Evolutionary conservation across 2,797 vertebrate genomes (phyloP).

Genomic region (Clarias platycephalus): DNA sequence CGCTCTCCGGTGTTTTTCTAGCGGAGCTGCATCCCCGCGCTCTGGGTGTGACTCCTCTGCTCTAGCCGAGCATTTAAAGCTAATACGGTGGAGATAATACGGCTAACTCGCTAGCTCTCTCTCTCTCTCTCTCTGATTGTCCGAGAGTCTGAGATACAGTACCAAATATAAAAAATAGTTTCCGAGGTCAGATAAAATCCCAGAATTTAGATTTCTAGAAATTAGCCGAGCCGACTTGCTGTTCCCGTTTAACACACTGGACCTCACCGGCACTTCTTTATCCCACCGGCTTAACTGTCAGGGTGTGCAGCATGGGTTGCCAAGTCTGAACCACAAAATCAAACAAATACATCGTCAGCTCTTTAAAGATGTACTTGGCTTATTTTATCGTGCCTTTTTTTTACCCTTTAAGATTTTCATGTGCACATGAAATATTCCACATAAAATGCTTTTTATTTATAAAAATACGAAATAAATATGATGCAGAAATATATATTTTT

Average conservation of each 20-base stretch:
- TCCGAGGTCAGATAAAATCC: not conserved
- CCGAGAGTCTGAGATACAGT: not conserved
- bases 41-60: constrained; percentile 45
- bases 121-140: not conserved
- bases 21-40: not conserved
- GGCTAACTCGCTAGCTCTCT: constrained; percentile 37
- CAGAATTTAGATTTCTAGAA: not conserved
- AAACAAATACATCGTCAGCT: not conserved
- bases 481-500: too few relatives aligned
- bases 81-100: not conserved
- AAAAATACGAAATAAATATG: too few relatives aligned
- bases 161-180: not conserved
- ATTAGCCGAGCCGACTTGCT: not conserved
- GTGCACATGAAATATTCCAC: too few relatives aligned
- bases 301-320: constrained; percentile 46
- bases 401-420: too few relatives aligned
- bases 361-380: too few relatives aligned
- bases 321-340: not conserved
- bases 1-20: not conserved
- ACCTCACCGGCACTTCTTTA: constrained; percentile 52
- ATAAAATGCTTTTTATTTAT: too few relatives aligned
- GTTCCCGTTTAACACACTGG: constrained; percentile 12
- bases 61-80: not conserved
- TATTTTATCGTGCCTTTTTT: too few relatives aligned
- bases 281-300: constrained; percentile 51